These are phyloP conservation scores for Aspidoscelis tigris DNA, from an alignment of 2,113 vertebrate genomes.

Conservation along the genomic window DNA sequence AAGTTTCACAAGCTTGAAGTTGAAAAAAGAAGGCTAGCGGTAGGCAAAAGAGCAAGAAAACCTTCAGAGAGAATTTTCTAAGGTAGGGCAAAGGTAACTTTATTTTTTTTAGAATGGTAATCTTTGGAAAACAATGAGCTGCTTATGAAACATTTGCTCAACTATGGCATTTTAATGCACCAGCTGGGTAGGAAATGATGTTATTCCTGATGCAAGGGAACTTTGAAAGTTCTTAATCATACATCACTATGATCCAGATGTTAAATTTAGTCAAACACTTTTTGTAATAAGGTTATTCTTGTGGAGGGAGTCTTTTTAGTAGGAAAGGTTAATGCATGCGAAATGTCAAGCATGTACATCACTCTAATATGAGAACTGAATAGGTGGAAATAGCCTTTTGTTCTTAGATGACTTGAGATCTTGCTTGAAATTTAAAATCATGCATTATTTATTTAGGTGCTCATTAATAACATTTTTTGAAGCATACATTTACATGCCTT, in stretches of 20 bases:
- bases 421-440: too few relatives aligned
- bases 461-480: background rate
- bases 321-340: constrained; percentile 38
- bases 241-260: background rate
- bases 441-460: background rate
- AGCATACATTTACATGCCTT: background rate
- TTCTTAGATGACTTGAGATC: constrained; percentile 4
- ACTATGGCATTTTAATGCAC: background rate
- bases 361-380: constrained; percentile 18
- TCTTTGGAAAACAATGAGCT: background rate
- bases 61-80: background rate
- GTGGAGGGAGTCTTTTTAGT: constrained; percentile 16
- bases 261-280: constrained; percentile 39
- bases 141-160: background rate
- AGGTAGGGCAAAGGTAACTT: background rate
- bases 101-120: background rate
- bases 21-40: background rate
- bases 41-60: background rate
- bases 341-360: background rate
- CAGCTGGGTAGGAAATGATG: background rate
- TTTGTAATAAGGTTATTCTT: constrained; percentile 29
- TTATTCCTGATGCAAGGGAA: background rate
- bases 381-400: constrained; percentile 21
- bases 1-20: background rate
- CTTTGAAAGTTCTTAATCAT: constrained; percentile 9